Evolutionary conservation across 1,140 invertebrate species (phyloP).

Genomic region (Danaus melanippus): DNA sequence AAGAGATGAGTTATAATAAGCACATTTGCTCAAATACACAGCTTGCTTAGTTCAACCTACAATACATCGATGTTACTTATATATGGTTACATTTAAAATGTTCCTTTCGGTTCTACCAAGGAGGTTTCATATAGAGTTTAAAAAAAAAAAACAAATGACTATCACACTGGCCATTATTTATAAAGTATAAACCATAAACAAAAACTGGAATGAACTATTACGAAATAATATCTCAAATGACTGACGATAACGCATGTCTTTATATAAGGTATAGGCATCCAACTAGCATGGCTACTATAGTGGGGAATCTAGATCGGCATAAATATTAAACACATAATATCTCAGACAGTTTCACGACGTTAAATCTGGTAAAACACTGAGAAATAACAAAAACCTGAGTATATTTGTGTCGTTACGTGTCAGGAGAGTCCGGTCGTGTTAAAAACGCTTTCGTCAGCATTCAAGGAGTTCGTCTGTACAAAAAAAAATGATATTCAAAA

Average conservation of each 20-base stretch:
- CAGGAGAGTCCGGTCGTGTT: slow-evolving; percentile 41
- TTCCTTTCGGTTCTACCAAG: no score
- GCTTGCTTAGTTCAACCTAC: no score
- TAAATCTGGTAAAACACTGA: slow-evolving; percentile 27
- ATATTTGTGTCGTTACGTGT: slow-evolving; percentile 36
- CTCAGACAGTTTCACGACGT: slow-evolving; percentile 15
- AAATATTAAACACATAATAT: slow-evolving; percentile 20
- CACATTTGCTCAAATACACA: no score
- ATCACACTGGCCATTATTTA: no score
- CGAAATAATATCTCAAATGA: slow-evolving; percentile 2
- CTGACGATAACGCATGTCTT: slow-evolving; percentile 3
- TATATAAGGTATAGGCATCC: slow-evolving; percentile 12
- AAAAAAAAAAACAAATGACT: no score
- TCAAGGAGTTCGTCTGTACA: slow-evolving; percentile 59
- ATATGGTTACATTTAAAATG: no score
- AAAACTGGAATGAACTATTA: not conserved
- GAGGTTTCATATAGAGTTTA: no score
- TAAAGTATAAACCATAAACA: no score
- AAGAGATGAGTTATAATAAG: not conserved
- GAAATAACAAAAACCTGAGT: slow-evolving; percentile 41
- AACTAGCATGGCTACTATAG: slow-evolving; percentile 16
- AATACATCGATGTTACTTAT: no score
- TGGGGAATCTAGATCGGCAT: slow-evolving; percentile 10
- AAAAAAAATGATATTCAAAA: slow-evolving; percentile 33
- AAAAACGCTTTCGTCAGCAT: slow-evolving; percentile 51